Evolutionary conservation across 1,140 invertebrate genomes (phyloP), one percentile per base, ranked within the genome.

Genomic region (Drosophila pseudoobscura): DNA sequence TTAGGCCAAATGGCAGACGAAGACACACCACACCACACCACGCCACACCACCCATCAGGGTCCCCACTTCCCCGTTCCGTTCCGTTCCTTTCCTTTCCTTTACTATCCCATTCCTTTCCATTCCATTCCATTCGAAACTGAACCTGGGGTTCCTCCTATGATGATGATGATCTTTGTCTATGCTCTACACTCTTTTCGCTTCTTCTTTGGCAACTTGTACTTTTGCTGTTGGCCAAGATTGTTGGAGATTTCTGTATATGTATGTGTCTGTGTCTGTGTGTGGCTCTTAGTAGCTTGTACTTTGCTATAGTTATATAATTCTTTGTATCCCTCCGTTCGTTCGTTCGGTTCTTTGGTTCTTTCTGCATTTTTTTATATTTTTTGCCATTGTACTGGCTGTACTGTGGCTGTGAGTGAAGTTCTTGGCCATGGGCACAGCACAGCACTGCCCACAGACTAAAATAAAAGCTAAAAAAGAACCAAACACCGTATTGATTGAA

Each of bases 361-460:
- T 64, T 70, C 26, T 20, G 45, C 26, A n/a, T n/a, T 47, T 63
- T 53, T 20, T 55, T 44, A 1, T 17, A 17, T 71, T 39, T 51
- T n/a, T 56, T 8, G 58, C 7, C 35, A 1, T n/a, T 58, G 58
- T 61, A 26, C 24, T 26, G 46, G 55, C 45, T 70, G 55, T 80
- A 59, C 74, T 46, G 55, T 83, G 82, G 69, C 82, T 61, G 69
- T 87, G 82, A 88, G 75, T 80, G 78, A 87, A 85, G 83, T 88
- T 85, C 83, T 85, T 87, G 82, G 82, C 74, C 73, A 85, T 79
- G 78, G 83, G 83, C 80, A 74, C 59, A 69, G 69, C 60, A 64
- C 53, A 44, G 43, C 51, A 58, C 22, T 66, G 69, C 58, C 54
- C 50, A 58, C 65, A 66, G 47, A 75, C 57, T 70, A 60, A 20